Evolutionary conservation across 2,797 vertebrate species (phyloP).

Genomic region (Paramormyrops hopkinsi): DNA sequence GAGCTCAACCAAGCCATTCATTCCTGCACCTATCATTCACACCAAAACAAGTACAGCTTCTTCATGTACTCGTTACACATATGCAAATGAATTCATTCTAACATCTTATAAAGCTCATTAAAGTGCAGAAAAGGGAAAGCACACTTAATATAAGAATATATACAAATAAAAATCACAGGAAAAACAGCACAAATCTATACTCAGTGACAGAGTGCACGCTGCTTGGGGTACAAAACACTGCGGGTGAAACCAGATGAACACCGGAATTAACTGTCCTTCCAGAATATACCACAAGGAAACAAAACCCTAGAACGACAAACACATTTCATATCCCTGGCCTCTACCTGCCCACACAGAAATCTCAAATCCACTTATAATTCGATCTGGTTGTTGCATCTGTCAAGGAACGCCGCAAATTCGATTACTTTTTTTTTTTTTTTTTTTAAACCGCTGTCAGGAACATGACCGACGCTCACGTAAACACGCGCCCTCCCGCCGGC

Average conservation of each 20-base stretch:
- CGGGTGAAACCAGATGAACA: not conserved
- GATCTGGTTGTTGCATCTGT: conserved; percentile 62
- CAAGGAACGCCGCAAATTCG: conserved; percentile 58
- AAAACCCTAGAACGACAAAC: not conserved
- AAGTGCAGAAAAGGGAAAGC: not conserved
- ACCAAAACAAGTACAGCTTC: not conserved
- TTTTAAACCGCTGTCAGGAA: conserved; percentile 64
- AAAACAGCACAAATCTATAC: not conserved
- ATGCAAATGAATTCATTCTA: not conserved
- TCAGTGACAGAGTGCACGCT: not conserved
- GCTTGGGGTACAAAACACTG: not conserved
- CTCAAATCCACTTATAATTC: conserved; percentile 66
- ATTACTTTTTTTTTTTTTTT: conserved; percentile 60
- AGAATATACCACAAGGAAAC: not conserved
- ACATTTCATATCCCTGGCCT: not conserved
- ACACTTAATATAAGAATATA: not conserved
- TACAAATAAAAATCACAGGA: not conserved
- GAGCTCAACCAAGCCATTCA: not conserved
- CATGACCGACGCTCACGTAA: conserved; percentile 56
- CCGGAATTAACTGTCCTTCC: not conserved
- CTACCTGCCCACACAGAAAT: conserved; percentile 59
- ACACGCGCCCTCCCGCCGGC: conserved; percentile 57
- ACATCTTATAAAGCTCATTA: not conserved
- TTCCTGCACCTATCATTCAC: not conserved
- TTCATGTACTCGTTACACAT: not conserved